phyloP scores from a whole-genome alignment of 2,888 invertebrate genomes.

The Mayetiola destructor region DNA sequence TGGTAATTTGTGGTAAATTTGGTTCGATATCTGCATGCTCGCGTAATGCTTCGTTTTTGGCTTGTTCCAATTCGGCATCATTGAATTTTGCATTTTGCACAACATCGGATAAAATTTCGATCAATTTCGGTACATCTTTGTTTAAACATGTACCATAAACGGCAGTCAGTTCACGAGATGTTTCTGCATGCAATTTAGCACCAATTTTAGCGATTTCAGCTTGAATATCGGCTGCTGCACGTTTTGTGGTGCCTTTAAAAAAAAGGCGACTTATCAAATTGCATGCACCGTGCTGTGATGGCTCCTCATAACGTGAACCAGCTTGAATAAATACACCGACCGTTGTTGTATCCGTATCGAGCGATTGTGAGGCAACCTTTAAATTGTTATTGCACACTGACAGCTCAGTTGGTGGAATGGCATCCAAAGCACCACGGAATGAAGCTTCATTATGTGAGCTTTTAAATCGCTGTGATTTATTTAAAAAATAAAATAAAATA shows the following conservation, averaged over 20 bases:
- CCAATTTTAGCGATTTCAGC: slow-evolving; percentile 98
- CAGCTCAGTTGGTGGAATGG: slow-evolving; percentile 82
- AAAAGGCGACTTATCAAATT: slow-evolving; percentile 99
- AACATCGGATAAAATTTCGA: slow-evolving; percentile 95
- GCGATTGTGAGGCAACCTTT: slow-evolving; percentile 91
- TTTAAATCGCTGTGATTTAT: slow-evolving; percentile 35
- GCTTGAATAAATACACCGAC: slow-evolving; percentile 98
- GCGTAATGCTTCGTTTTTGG: slow-evolving; percentile 90
- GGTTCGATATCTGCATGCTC: slow-evolving; percentile 99
- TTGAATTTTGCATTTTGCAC: slow-evolving; percentile 89
- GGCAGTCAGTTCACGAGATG: slow-evolving; percentile 96
- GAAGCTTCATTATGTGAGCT: slow-evolving; percentile 42
- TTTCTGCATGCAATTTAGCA: slow-evolving; percentile 97
- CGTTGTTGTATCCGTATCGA: slow-evolving; percentile 89
- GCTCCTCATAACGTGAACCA: slow-evolving; percentile 89
- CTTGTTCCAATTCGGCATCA: slow-evolving; percentile 88
- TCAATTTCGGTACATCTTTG: slow-evolving; percentile 80
- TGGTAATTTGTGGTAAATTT: slow-evolving; percentile 96
- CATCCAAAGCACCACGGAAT: slow-evolving; percentile 64
- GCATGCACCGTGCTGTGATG: slow-evolving; percentile 92
- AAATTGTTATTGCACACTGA: slow-evolving; percentile 79
- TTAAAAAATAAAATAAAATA: neutral
- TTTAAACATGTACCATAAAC: slow-evolving; percentile 96
- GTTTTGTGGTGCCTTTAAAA: slow-evolving; percentile 85
- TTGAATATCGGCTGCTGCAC: slow-evolving; percentile 90